Evolutionary conservation across 2,888 invertebrate genomes (phyloP).

Genomic region (Hybos culiciformis): DNA sequence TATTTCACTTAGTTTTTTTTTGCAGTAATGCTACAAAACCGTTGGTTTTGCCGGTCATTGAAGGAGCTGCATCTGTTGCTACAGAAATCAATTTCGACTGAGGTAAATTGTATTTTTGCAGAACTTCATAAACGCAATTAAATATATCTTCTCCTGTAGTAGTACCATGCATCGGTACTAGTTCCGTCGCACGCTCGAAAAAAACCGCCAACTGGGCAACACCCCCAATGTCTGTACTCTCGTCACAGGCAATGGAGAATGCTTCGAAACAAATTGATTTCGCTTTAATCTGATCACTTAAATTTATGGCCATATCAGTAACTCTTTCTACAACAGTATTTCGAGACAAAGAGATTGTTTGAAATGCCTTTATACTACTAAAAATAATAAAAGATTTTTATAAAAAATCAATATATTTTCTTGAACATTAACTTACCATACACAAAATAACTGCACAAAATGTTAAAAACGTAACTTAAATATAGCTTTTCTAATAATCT

Average conservation of each 20-base stretch:
- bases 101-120: slow-evolving; percentile 17
- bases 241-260: slow-evolving; percentile 14
- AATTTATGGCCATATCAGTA: slow-evolving; percentile 8
- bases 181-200: slow-evolving; percentile 12
- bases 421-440: no score
- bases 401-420: no score
- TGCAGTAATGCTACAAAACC: slow-evolving; percentile 14
- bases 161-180: slow-evolving; percentile 14
- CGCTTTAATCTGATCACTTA: slow-evolving; percentile 12
- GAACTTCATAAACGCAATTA: slow-evolving; percentile 17
- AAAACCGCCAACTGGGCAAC: slow-evolving; percentile 11
- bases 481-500: no score
- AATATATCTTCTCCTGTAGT: slow-evolving; percentile 16
- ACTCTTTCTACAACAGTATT: slow-evolving; percentile 12
- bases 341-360: slow-evolving; percentile 15
- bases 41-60: slow-evolving; percentile 17
- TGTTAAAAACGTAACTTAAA: no score
- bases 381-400: no score
- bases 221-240: slow-evolving; percentile 13
- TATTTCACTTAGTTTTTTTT: slow-evolving; percentile 8
- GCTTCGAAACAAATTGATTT: slow-evolving; percentile 13
- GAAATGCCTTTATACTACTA: slow-evolving; percentile 14
- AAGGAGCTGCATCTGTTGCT: slow-evolving; percentile 19
- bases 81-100: slow-evolving; percentile 16
- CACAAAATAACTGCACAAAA: no score